Evolutionary conservation across 2,113 vertebrate genomes (phyloP).

Genomic region (Dissostichus mawsoni): DNA sequence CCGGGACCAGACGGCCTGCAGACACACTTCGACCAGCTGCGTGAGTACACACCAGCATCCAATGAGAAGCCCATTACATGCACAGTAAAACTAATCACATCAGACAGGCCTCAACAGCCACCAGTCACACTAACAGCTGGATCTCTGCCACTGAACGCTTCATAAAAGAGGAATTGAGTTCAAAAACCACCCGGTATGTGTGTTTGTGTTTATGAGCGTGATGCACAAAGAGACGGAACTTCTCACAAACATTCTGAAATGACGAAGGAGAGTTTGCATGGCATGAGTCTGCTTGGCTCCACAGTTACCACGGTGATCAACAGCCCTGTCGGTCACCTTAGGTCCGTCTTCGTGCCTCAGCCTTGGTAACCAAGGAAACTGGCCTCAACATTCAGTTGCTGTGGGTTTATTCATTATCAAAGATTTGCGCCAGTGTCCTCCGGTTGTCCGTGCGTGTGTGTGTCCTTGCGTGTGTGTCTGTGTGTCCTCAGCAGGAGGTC

Average conservation of each 20-base stretch:
- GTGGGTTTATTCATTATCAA: conserved; percentile 62
- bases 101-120: conserved; percentile 17
- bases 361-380: conserved; percentile 74
- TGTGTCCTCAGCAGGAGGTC: conserved; percentile 9
- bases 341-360: conserved; percentile 60
- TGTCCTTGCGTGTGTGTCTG: conserved; percentile 20
- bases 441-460: conserved; percentile 19
- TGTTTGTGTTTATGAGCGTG: conserved; percentile 17
- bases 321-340: conserved; percentile 68
- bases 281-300: conserved; percentile 37
- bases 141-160: conserved; percentile 17
- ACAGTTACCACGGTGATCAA: conserved; percentile 76
- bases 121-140: conserved; percentile 20
- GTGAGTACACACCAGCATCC: conserved; percentile 77
- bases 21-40: conserved; percentile 87
- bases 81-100: conserved; percentile 27
- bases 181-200: conserved; percentile 1
- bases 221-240: neutral
- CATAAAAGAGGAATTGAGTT: conserved; percentile 19
- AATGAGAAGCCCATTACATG: conserved; percentile 13
- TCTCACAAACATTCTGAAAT: conserved; percentile 4
- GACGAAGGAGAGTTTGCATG: conserved; percentile 19
- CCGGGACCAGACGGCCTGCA: conserved; percentile 86
- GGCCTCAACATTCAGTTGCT: conserved; percentile 58
- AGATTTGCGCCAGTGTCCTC: conserved; percentile 35